Evolutionary conservation across 1,140 invertebrate genomes (phyloP), one percentile per base, ranked within the genome.

Genomic region (Uloborus diversus): DNA sequence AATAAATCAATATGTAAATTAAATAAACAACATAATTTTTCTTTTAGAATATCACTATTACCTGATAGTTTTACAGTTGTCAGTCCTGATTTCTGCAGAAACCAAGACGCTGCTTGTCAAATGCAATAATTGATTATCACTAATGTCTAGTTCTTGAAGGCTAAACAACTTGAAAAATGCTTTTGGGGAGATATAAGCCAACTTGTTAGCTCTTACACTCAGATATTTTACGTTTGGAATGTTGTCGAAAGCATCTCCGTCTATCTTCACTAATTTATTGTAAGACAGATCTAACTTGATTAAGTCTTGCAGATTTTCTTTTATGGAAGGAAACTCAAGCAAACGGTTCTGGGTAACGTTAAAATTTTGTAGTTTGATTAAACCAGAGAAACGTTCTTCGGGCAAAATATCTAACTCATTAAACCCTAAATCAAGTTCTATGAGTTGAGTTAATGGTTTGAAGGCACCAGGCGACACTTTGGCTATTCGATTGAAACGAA

Each of bases 391-490:
- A 57, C 94, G 88, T 85, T 97, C 95, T 84, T 93, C 91, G 0
- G 94, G 94, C 79, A 97, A 84, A 68, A 93, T 89, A 85, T 96
- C 94, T 81, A 96, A 85, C 83, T 93, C 92, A 86, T 97, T 96
- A 71, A 91, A 88, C 65, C 93, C 93, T 23, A 97, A 87, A 86
- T 96, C 94, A 5, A 97, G 88, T 0, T 91, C 91, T 20, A 93
- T 87, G 49, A 97, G 88, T 84, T 91, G 91, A 14, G 90, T 90
- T n/a, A 97, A 86, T 78, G 91, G 91, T 35, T 90, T 89, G 85
- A 97, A 96, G 35, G 94, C 93, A 1, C 94, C 92, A 0, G 94
- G 94, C 0, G 94, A 95, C 57, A 96, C 89, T 79, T 92, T 89
- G 4, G 90, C 90, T 28, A 97, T 93, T 75, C 90, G 88, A 85